These are phyloP conservation scores for Apostichopus japonicus DNA, from an alignment of 35 echinoderm and acorn worm genomes.

Conservation along the genomic window DNA sequence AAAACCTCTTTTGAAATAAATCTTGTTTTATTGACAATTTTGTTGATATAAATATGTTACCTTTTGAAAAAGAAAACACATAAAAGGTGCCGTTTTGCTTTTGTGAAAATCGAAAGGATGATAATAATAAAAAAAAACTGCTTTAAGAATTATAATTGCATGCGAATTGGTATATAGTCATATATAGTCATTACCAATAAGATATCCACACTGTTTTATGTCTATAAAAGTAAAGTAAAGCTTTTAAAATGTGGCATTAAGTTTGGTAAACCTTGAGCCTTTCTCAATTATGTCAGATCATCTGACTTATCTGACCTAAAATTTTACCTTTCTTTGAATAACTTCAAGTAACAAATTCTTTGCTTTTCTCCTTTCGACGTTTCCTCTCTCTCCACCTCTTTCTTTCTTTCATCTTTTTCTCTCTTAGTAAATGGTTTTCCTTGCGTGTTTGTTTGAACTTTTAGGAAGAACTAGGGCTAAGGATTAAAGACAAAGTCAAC, in stretches of 20 bases:
- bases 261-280: not conserved
- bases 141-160: not conserved
- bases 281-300: not conserved
- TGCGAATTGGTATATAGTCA: not conserved
- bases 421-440: too few species aligned
- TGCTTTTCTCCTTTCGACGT: not conserved
- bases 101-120: not conserved
- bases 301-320: not conserved
- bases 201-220: not conserved
- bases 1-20: not conserved
- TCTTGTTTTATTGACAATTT: constrained; percentile 30
- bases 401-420: not conserved
- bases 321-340: too few species aligned
- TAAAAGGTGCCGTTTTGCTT: not conserved
- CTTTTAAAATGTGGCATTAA: not conserved
- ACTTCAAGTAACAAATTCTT: not conserved
- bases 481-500: not conserved
- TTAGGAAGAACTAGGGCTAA: not conserved
- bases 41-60: not conserved
- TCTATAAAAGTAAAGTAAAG: not conserved
- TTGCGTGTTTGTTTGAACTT: not conserved
- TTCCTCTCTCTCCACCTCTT: not conserved
- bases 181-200: not conserved
- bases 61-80: not conserved
- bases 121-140: not conserved